Base-by-base conservation (phyloP, 2,113 vertebrate genomes). In the Notarius quadriscutis region DNA sequence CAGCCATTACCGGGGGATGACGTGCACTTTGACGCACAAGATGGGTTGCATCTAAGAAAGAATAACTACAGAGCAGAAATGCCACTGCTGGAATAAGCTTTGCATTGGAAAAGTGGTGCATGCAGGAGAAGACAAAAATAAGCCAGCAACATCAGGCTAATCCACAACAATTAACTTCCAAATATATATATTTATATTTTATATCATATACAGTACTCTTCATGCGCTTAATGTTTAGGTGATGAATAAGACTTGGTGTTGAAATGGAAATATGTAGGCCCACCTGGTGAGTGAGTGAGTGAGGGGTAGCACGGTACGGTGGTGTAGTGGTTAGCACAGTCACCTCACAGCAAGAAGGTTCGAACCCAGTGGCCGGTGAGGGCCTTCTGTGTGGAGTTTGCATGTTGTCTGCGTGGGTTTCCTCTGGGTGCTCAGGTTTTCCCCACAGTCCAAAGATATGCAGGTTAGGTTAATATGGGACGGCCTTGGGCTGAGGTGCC, bases 21-120 rank as follows among this genome's bases (percentile, higher is more conserved):
- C 95, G 95, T 96, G 93, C 90, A 86, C 90, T 93, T 89, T 96
- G 95, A 96, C 95, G 95, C 95, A 95, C 94, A 92, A 94, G 92
- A 94, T 89, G 87, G 90, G 72, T 89, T 93, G 91, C 92, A 94
- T 94, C 91, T 90, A 89, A 94, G 90, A 93, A 93, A 93, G 77
- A 94, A 93, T 93, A 94, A 94, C 93, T 93, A 92, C 92, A 91
- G 92, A 93, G 93, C 89, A 91, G 89, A 92, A 93, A 93, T 93
- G 91, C 92, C 91, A 88, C 51, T 67, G 78, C 79, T 83, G 34
- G 87, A 91, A 89, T 92, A 85, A 86, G 87, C 86, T 72, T 74
- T 89, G 88, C 88, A 89, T 78, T 92, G 82, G 89, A 88, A 83
- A 81, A 87, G 85, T 51, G 87, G 84, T 27, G 57, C 27, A 9